Base-by-base conservation (phyloP, 2,797 vertebrate genomes). In the Scolopax bukidnonensis region DNA sequence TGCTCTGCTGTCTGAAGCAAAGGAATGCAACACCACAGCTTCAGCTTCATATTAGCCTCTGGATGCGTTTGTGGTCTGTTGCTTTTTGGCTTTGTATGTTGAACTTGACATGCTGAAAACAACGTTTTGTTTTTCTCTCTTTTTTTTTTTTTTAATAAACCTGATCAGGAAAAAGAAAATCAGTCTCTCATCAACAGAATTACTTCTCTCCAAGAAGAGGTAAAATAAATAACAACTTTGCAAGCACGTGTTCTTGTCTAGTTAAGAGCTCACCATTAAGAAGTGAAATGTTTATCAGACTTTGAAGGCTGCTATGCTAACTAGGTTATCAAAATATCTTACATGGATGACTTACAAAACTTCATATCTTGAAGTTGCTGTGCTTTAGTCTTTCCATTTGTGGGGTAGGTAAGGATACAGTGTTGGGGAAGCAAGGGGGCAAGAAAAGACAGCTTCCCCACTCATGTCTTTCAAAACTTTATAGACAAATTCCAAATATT, bases 181-280 rank as follows among this genome's bases (percentile, higher is more conserved):
- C 98, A 98, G 50, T 95, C 97, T 88, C 98, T 99, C 20, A 93
- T 99, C 70, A 84, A 97, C 57, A 98, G 99, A 97, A 98, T 99
- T 60, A 89, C 97, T 16, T 97, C 97, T 91, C 98, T 99, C 18
- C 98, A 99, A 95, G 99, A 99, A 80, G 99, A 99, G 99, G 99
- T 99, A 98, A 95, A 93, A 68, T 11, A 86, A 83, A 43, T 70
- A 2, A 3, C 51, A 9, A 33, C 24, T 69, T 82, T 27, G 16
- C 32, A 74, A 74, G 38, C 63, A 33, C 1, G 1, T 28, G 16
- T n/a, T 84, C 40, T 84, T 86, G 18, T 50, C 41, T 63, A 86
- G 56, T 15, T 84, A 23, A 84, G 90, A 67, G 25, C 12, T 73
- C 14, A 16, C 20, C 7, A 15, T 25, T 74, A 38, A 70, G 48